These are phyloP conservation scores for Anser brachyrhynchus DNA, from an alignment of 2,113 vertebrate species.

Conservation along the genomic window DNA sequence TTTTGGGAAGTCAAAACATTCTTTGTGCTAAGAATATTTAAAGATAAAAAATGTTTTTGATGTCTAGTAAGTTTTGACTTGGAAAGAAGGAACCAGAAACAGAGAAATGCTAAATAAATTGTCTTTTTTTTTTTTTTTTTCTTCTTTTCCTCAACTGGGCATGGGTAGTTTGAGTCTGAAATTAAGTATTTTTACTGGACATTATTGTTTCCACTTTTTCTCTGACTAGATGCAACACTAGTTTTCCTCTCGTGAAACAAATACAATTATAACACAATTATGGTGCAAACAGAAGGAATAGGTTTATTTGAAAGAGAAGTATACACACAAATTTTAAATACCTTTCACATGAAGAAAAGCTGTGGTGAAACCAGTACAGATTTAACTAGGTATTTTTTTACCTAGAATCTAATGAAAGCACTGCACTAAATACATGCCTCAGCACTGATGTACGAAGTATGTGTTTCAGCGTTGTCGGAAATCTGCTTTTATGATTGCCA, in stretches of 20 bases:
- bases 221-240: background rate
- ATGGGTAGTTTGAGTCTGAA: background rate
- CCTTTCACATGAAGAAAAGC: background rate
- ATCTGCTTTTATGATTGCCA: background rate
- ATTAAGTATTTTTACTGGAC: background rate
- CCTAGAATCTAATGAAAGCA: background rate
- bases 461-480: background rate
- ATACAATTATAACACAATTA: background rate
- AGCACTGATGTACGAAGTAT: background rate
- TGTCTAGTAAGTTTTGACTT: background rate
- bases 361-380: background rate
- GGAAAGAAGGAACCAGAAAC: background rate
- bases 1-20: background rate
- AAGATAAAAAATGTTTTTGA: background rate
- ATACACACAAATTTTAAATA: background rate
- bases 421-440: background rate
- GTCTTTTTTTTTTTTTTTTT: background rate
- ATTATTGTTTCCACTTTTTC: background rate
- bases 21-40: background rate
- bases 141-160: no score
- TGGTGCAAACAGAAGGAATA: background rate
- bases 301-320: background rate
- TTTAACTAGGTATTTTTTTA: background rate
- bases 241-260: background rate
- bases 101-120: background rate